A percentile compares a stretch with the other conserved stretches of the same genome.
Evolutionary conservation across 2,113 vertebrate species (phyloP).

Genomic region (Lepus timidus): DNA sequence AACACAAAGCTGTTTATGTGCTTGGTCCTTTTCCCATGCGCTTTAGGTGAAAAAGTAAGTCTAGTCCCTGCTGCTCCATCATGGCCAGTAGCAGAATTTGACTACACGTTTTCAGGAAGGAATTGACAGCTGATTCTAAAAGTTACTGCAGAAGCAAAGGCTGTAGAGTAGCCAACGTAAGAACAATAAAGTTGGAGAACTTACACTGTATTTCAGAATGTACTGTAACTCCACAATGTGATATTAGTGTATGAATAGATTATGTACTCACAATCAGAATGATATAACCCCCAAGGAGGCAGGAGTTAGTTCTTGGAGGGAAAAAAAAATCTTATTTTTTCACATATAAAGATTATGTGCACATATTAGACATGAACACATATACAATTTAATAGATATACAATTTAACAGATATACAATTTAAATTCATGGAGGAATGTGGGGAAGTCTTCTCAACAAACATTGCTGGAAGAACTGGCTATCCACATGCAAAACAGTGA

Average conservation of each 20-base stretch:
- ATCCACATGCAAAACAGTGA: not conserved
- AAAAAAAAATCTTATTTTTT: not conserved
- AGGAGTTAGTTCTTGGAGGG: not conserved
- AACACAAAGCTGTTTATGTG: not conserved
- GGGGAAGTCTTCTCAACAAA: not conserved
- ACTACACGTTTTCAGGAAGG: not conserved
- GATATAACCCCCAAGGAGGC: not conserved
- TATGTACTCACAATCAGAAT: not conserved
- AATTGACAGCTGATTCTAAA: not conserved
- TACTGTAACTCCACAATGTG: not conserved
- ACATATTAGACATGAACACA: not conserved
- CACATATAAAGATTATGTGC: not conserved
- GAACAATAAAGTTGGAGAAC: not conserved
- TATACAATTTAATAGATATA: not conserved
- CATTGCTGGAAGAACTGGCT: not conserved
- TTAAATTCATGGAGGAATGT: not conserved
- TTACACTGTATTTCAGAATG: not conserved
- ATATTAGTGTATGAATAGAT: not conserved
- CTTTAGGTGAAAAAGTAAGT: constrained; percentile 32
- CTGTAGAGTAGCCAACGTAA: not conserved
- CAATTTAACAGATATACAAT: not conserved
- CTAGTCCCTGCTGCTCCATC: not conserved
- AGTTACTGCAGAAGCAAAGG: not conserved
- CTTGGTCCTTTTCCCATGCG: not conserved
- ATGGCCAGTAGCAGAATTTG: not conserved